phyloP scores from a whole-genome alignment of 2,888 invertebrate species.

The Dendrolimus houi region DNA sequence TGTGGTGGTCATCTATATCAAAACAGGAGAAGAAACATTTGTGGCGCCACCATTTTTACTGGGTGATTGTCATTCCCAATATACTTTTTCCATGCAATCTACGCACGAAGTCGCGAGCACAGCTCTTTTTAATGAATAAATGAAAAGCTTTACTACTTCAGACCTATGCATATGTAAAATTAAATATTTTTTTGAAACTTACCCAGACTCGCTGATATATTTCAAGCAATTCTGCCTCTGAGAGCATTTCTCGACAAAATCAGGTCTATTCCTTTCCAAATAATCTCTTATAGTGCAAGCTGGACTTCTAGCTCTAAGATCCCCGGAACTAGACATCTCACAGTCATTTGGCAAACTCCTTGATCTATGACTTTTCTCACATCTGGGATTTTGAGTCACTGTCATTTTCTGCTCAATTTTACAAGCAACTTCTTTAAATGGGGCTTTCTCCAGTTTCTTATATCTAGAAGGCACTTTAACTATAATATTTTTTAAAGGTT shows the following conservation, averaged over 20 bases:
- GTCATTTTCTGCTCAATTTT: constrained; percentile 35
- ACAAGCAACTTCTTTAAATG: constrained; percentile 40
- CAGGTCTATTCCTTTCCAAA: constrained; percentile 81
- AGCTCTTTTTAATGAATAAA: not conserved
- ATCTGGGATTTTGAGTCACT: constrained; percentile 21
- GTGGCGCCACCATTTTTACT: too few relatives aligned
- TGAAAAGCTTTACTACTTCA: not conserved
- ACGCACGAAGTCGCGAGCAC: too few relatives aligned
- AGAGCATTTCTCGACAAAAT: constrained; percentile 74
- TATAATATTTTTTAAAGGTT: constrained; percentile 48
- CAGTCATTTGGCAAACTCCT: constrained; percentile 49
- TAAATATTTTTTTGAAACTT: constrained; percentile 13
- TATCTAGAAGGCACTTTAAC: constrained; percentile 56
- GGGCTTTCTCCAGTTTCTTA: constrained; percentile 27
- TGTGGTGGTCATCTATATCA: too few relatives aligned
- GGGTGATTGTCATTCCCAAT: too few relatives aligned
- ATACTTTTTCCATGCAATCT: too few relatives aligned
- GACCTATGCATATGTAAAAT: not conserved
- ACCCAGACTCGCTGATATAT: constrained; percentile 53
- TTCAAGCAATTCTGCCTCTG: constrained; percentile 53
- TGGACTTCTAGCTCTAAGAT: constrained; percentile 33
- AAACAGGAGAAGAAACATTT: too few relatives aligned
- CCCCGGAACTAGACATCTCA: constrained; percentile 49
- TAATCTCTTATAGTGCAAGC: constrained; percentile 79
- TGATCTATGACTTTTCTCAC: constrained; percentile 27